Conservation (phyloP, 2,888 invertebrate species). For the Andrena fulva region DNA sequence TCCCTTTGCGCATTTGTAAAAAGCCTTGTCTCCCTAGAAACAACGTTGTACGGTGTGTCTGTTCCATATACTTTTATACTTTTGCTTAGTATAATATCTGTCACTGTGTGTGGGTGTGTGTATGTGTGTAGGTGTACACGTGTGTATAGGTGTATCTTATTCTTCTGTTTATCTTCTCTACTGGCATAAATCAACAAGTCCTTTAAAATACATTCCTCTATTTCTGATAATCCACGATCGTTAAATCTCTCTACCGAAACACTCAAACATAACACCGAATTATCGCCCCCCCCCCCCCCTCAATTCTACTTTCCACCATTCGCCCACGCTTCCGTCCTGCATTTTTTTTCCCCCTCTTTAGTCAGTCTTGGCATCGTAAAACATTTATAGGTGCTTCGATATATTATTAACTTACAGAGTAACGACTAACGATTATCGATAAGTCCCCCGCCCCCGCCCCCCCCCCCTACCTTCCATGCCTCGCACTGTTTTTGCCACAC, state of each 20-base stretch:
- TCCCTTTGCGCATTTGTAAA: constrained; percentile 81
- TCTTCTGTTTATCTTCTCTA: constrained; percentile 64
- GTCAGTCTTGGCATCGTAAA: constrained; percentile 81
- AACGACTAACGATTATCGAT: constrained; percentile 62
- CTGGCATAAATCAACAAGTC: constrained; percentile 83
- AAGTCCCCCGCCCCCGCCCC: constrained; percentile 16
- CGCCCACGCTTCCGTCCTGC: constrained; percentile 35
- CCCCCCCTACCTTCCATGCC: constrained; percentile 4
- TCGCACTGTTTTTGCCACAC: constrained; percentile 20
- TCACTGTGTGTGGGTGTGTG: constrained; percentile 25
- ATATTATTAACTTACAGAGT: constrained; percentile 63
- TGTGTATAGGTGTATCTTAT: constrained; percentile 6
- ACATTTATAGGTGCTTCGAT: constrained; percentile 70
- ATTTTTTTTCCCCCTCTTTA: constrained; percentile 34
- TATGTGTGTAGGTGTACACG: background rate
- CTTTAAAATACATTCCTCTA: constrained; percentile 82
- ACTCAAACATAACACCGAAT: constrained; percentile 84
- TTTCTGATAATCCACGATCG: constrained; percentile 80
- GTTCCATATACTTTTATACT: constrained; percentile 42
- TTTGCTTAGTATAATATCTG: constrained; percentile 9
- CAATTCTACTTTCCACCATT: constrained; percentile 20
- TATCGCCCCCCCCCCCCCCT: constrained; percentile 61
- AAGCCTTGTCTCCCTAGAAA: constrained; percentile 81
- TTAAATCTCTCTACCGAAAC: constrained; percentile 83
- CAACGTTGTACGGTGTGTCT: constrained; percentile 73